Evolutionary conservation across 1,140 invertebrate genomes (phyloP), one percentile per base, ranked within the genome.

Genomic region (Thereuonema tuberculata): DNA sequence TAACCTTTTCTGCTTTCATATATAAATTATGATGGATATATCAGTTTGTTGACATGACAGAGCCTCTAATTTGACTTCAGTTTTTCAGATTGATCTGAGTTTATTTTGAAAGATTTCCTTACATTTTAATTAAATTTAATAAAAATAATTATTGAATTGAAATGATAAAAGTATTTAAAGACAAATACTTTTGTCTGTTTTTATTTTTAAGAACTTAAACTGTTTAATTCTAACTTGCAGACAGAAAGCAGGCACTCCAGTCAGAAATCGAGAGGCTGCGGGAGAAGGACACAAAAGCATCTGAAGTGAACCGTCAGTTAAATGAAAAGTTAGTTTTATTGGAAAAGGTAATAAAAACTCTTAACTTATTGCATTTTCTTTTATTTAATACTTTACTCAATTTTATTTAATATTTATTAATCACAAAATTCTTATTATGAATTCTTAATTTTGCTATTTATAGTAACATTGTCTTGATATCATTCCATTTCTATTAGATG

Each of bases 291-390:
- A 78, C 78, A 58, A 82, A 84, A 67, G 77, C 82, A 2, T 75
- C 82, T 25, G 72, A 82, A 59, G 89, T 93, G 66, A 91, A 90
- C 67, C 77, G 82, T 31, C 82, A 83, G 64, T 70, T 94, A 17
- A 81, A 80, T 37, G 88, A 93, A 67, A 83, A 82, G 67, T 82
- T 93, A 37, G 86, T 88, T 20, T 77, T 80, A 21, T 72, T 94
- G 63, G 92, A 97, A 74, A 97, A 96, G 73, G 87, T 72, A 54
- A 64, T 26, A 56, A 55, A 1, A 56, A n/a, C 28, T 25, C n/a
- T n/a, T n/a, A 56, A 15, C n/a, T 15, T 63, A 27, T 47, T 60
- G 46, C 49, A 25, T 62, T 52, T 31, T 17, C 20, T 28, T 28
- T 61, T 60, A 26, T 17, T 55, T 24, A 26, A 21, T 26, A 21